Evolutionary conservation across 2,113 vertebrate species (phyloP).

Genomic region (Ammodytes marinus): DNA sequence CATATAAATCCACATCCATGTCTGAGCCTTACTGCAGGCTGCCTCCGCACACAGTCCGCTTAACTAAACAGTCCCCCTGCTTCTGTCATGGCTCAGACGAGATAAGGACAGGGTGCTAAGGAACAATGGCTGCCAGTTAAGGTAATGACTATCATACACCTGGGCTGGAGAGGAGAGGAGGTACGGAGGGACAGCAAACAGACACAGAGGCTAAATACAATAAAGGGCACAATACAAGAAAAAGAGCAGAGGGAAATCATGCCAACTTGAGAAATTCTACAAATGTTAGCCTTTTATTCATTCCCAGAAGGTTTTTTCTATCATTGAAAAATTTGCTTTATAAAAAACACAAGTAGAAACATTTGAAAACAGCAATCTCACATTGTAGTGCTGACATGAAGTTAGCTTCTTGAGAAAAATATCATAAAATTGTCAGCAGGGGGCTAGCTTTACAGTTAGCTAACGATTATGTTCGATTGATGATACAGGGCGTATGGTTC

Average conservation of each 20-base stretch:
- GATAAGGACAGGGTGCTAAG: slow-evolving; percentile 73
- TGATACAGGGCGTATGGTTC: neutral
- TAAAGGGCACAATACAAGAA: neutral
- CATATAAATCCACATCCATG: neutral
- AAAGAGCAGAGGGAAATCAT: neutral
- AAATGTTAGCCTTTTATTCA: neutral
- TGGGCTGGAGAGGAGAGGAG: slow-evolving; percentile 36
- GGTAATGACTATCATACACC: slow-evolving; percentile 73
- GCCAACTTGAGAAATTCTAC: neutral
- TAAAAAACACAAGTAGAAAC: neutral
- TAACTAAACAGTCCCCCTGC: slow-evolving; percentile 18
- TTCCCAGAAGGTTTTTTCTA: neutral
- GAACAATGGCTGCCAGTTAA: slow-evolving; percentile 62
- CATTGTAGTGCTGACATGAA: neutral
- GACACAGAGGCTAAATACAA: neutral
- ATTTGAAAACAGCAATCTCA: neutral
- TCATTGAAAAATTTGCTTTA: neutral
- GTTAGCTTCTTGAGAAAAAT: neutral
- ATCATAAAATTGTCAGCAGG: slow-evolving; percentile 7
- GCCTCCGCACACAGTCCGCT: neutral
- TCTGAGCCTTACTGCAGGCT: slow-evolving; percentile 2
- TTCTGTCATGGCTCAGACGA: slow-evolving; percentile 41
- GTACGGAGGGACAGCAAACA: slow-evolving; percentile 32
- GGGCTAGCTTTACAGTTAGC: neutral
- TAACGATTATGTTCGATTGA: neutral